A percentile compares a stretch with the other conserved stretches of the same genome.
Conservation (phyloP, 2,797 vertebrate genomes). For the Paramormyrops hopkinsi region DNA sequence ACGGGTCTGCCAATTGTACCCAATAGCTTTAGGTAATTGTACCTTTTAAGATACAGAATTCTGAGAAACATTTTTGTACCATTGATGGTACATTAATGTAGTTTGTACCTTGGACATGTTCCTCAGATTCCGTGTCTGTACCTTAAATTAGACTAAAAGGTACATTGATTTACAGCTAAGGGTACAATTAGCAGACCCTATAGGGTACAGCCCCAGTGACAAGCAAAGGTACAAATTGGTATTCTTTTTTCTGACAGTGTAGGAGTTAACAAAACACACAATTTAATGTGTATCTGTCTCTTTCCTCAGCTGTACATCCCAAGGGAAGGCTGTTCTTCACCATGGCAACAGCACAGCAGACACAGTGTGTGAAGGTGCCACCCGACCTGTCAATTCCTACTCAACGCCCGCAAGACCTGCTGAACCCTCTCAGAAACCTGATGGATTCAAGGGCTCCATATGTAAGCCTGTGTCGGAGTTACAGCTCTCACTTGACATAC, state of each 20-base stretch:
- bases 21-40: not conserved
- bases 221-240: not conserved
- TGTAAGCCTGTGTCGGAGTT: not conserved
- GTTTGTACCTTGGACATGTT: not conserved
- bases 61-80: not conserved
- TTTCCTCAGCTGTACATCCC: slow-evolving; percentile 46
- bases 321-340: slow-evolving; percentile 21
- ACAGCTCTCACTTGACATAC: not conserved
- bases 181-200: not conserved
- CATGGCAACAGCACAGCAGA: slow-evolving; percentile 41
- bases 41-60: not conserved
- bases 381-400: not conserved
- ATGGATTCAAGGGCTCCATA: not conserved
- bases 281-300: slow-evolving; percentile 6
- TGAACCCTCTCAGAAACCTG: not conserved
- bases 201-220: not conserved
- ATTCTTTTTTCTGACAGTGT: not conserved
- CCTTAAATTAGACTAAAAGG: not conserved
- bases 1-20: not conserved
- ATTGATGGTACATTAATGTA: not conserved
- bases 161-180: not conserved
- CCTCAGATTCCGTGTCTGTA: not conserved
- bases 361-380: slow-evolving; percentile 36
- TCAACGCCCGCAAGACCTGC: not conserved
- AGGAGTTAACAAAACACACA: not conserved